Conservation (phyloP, 1,140 invertebrate genomes). For the Lasaia peninsularis region DNA sequence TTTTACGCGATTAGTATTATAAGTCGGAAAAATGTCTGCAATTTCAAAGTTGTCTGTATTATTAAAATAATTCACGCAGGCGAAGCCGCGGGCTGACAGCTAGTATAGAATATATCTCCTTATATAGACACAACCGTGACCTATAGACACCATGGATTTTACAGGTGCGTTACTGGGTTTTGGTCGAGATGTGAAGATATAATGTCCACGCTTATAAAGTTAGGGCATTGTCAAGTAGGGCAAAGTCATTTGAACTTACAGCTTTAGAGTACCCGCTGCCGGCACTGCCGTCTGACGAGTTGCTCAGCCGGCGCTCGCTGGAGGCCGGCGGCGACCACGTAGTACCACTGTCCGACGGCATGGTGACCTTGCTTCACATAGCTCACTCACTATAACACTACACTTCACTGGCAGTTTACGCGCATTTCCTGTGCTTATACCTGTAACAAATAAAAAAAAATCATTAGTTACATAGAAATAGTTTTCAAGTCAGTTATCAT, state of each 20-base stretch:
- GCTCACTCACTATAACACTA: constrained; percentile 34
- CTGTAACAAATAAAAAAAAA: constrained; percentile 37
- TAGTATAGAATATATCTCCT: too few species aligned
- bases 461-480: background rate
- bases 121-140: too few species aligned
- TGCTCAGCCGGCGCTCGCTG: constrained; percentile 72
- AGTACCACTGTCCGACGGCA: constrained; percentile 71
- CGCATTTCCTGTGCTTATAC: constrained; percentile 45
- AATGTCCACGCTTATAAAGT: too few species aligned
- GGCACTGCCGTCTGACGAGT: constrained; percentile 74
- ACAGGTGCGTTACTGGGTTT: too few species aligned
- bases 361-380: constrained; percentile 52
- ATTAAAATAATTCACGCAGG: too few species aligned
- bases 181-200: too few species aligned
- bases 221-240: too few species aligned
- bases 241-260: constrained; percentile 43
- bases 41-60: too few species aligned
- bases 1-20: too few species aligned
- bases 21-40: too few species aligned
- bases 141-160: too few species aligned
- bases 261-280: constrained; percentile 74
- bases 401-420: constrained; percentile 34
- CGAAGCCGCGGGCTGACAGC: too few species aligned
- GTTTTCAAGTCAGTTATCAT: background rate
- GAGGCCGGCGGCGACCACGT: constrained; percentile 65